Evolutionary conservation across 1,140 invertebrate genomes (phyloP), one percentile per base, ranked within the genome.

Genomic region (Drosophila pachea): DNA sequence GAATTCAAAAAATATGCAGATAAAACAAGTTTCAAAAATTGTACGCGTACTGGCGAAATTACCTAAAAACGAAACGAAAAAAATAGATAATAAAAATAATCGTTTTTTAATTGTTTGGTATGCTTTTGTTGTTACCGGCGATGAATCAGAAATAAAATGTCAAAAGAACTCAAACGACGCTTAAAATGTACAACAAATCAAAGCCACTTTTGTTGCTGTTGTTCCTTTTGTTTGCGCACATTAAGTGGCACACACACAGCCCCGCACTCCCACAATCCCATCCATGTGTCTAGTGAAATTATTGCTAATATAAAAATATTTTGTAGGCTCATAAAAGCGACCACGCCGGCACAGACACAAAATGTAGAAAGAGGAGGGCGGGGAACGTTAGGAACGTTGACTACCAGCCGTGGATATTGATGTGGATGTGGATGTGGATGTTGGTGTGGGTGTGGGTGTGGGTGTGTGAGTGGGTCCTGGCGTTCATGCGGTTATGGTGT

Each of bases 251-350:
- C 36, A 36, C 62, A 61, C 50, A 55, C 35, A 49, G 29, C 38
- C 32, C 22, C 7, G 42, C 32, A 9, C 45, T 31, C 38, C 40
- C 49, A 33, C 55, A 76, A 56, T 61, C 43, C 55, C 79, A 76
- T 70, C 68, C 76, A 58, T 68, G 63, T 72, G 59, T 59, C 76
- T 86, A 69, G 74, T 86, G 64, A 86, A 86, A 86, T 86, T 76
- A 86, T 86, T 82, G 86, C 79, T 82, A 86, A 86, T 82, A 87
- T 87, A 87, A 86, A 87, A 84, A 82, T 74, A 74, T 82, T 82
- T 86, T 76, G 77, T 88, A 64, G 77, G 77, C 78, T 79, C 86
- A 63, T 88, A 88, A 88, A 88, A 88, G 70, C 59, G 64, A 62
- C 55, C 52, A 76, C 56, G 58, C 59, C 62, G 66, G 62, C 53